Evolutionary conservation across 2,888 invertebrate species (phyloP).

Genomic region (Acleris cristana): DNA sequence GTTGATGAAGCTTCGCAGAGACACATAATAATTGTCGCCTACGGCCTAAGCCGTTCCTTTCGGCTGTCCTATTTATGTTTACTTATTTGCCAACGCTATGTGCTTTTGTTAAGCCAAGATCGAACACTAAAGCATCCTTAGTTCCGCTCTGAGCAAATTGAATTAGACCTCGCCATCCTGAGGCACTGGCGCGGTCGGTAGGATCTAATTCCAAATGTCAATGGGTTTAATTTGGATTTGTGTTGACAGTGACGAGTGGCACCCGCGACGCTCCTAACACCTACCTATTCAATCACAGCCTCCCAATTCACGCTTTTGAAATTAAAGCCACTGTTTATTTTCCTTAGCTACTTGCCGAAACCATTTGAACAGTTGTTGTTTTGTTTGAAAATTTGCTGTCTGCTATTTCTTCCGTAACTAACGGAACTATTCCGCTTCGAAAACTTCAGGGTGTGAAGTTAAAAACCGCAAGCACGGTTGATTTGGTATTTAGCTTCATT

Average conservation of each 20-base stretch:
- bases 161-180: slow-evolving; percentile 52
- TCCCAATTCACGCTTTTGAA: slow-evolving; percentile 11
- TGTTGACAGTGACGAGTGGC: slow-evolving; percentile 46
- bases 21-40: not conserved
- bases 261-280: slow-evolving; percentile 19
- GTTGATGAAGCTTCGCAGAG: not conserved
- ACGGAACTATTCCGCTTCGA: slow-evolving; percentile 22
- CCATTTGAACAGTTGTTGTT: slow-evolving; percentile 8
- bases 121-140: slow-evolving; percentile 52
- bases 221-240: slow-evolving; percentile 74
- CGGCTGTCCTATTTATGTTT: slow-evolving; percentile 56
- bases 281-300: slow-evolving; percentile 24
- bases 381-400: slow-evolving; percentile 6
- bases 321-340: slow-evolving; percentile 2
- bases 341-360: slow-evolving; percentile 12
- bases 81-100: slow-evolving; percentile 55
- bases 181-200: slow-evolving; percentile 44
- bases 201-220: slow-evolving; percentile 71
- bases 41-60: slow-evolving; percentile 23
- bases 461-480: slow-evolving; percentile 15
- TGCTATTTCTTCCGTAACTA: slow-evolving; percentile 19
- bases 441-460: not conserved
- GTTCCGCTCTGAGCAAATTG: slow-evolving; percentile 65
- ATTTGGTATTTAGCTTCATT: slow-evolving; percentile 9
- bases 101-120: slow-evolving; percentile 60